These are phyloP conservation scores for Malurus elegans DNA, from an alignment of 2,113 vertebrate genomes.

Conservation along the genomic window DNA sequence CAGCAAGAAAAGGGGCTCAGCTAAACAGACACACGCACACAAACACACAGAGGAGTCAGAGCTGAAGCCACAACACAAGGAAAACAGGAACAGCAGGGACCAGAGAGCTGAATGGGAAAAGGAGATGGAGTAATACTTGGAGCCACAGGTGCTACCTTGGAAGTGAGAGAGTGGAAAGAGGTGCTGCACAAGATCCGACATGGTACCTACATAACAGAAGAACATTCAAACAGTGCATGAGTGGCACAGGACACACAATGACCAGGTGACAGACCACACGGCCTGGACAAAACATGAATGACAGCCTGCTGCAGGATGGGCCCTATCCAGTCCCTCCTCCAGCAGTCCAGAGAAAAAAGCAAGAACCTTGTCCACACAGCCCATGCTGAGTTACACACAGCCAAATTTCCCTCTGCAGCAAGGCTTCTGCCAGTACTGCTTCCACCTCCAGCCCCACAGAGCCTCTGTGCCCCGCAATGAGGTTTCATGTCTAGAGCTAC, in stretches of 20 bases:
- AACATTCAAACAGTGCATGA: conserved; percentile 55
- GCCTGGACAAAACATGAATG: background rate
- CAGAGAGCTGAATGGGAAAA: background rate
- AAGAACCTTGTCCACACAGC: background rate
- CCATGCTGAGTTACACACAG: accelerated
- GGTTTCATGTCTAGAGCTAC: background rate
- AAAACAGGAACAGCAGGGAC: conserved; percentile 33
- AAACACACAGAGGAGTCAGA: background rate
- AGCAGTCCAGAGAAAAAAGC: background rate
- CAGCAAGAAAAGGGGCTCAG: conserved; percentile 10
- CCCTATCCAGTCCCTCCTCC: background rate
- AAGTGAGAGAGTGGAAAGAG: conserved; percentile 84
- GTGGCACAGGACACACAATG: background rate
- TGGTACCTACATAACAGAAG: conserved; percentile 80
- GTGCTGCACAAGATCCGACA: conserved; percentile 84
- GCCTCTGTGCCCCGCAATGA: background rate
- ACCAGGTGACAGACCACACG: background rate
- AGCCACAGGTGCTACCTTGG: conserved; percentile 75
- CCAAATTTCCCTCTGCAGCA: background rate
- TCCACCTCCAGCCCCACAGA: background rate
- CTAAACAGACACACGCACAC: background rate
- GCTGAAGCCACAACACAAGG: conserved; percentile 49
- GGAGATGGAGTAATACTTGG: background rate
- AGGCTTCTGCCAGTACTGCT: background rate
- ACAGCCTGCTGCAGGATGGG: background rate